These are phyloP conservation scores for Limnodromus scolopaceus DNA, from an alignment of 2,797 vertebrate species.

Conservation along the genomic window DNA sequence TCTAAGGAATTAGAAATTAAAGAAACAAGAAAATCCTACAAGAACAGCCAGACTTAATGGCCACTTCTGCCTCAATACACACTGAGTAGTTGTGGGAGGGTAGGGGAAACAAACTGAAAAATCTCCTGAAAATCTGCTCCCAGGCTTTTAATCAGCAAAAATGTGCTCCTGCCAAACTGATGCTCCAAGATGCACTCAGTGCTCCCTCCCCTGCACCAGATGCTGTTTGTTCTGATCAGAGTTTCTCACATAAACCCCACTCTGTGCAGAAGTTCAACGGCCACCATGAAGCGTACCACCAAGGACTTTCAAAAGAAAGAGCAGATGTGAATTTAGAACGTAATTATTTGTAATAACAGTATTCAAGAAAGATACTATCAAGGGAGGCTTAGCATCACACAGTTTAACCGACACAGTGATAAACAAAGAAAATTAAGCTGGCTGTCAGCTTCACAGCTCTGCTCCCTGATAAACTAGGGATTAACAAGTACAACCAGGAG, in stretches of 20 bases:
- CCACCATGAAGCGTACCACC: background rate
- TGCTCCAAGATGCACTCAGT: background rate
- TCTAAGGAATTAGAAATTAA: background rate
- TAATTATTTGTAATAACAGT: background rate
- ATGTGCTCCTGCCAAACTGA: background rate
- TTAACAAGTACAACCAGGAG: background rate
- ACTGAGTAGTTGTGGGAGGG: background rate
- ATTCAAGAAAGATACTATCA: background rate
- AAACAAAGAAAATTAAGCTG: background rate
- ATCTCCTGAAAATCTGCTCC: background rate
- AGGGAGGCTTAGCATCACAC: background rate
- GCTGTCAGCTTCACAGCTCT: background rate
- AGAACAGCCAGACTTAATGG: background rate
- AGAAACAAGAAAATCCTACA: background rate
- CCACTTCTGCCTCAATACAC: background rate
- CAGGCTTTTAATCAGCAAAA: background rate
- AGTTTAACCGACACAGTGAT: background rate
- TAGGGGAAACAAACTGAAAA: background rate
- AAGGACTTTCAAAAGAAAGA: background rate
- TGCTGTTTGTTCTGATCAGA: background rate
- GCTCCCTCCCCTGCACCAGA: background rate
- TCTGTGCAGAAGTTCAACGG: background rate
- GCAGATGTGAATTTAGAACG: background rate
- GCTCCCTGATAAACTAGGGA: background rate
- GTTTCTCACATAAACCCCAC: background rate